Evolutionary conservation across 2,113 vertebrate genomes (phyloP), one percentile per base, ranked within the genome.

Genomic region (Anoplopoma fimbria): DNA sequence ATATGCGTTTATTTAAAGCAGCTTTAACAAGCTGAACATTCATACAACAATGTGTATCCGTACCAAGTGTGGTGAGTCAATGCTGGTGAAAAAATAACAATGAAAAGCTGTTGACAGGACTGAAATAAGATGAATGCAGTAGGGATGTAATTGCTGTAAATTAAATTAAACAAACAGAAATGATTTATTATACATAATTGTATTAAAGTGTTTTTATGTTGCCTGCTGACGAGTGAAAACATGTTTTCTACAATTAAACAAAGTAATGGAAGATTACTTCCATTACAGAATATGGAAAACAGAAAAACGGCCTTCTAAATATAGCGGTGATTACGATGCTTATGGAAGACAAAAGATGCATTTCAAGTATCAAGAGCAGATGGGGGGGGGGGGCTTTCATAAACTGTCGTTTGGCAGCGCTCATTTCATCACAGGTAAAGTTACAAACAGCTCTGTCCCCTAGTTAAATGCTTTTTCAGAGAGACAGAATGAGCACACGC

Each of bases 401-500:
- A 76, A 86, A 88, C 53, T 76, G 83, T 85, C 81, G 75, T 72
- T 79, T 67, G 14, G 34, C 64, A 36, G 62, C 2, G 0, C 57
- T 88, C 72, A 53, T 79, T 83, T 72, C 62, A 85, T 81, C 82
- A 87, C 73, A 80, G 64, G 31, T 71, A 49, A 57, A 45, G 62
- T 71, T 63, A 60, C 64, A 80, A 78, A 75, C 60, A 2, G 69
- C 61, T 51, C 79, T 21, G 79, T 72, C 79, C 79, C 8, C 40
- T 75, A 49, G 47, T 65, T 81, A 69, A 78, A 82, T 42, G 76
- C 34, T 78, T 72, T 74, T 76, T 72, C 49, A 53, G 64, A 79
- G 76, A 67, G 61, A 84, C 81, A 77, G 69, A 88, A 84, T 89
- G 76, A 80, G 81, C 85, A 86, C 77, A 81, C 10, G 0, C 2